phyloP scores from a whole-genome alignment of 2,113 vertebrate genomes.

The Turnix velox region DNA sequence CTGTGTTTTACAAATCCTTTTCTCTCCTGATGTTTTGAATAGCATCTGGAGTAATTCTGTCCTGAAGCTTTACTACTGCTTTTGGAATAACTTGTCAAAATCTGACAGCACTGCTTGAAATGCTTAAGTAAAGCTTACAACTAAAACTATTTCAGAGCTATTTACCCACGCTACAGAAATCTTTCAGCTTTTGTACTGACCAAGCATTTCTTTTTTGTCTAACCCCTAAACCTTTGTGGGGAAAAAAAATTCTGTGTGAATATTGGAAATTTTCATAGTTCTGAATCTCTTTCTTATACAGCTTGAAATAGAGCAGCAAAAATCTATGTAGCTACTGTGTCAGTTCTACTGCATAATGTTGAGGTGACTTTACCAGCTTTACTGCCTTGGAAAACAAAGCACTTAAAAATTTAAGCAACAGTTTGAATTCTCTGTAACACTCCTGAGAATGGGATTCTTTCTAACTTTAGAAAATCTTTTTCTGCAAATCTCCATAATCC shows the following conservation, averaged over 20 bases:
- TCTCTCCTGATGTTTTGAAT: background rate
- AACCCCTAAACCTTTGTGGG: background rate
- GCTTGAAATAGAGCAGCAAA: background rate
- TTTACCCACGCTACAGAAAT: background rate
- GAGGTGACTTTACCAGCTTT: background rate
- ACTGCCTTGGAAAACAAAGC: background rate
- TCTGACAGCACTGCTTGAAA: background rate
- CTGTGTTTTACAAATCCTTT: background rate
- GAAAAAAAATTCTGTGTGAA: background rate
- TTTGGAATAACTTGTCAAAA: constrained; percentile 15
- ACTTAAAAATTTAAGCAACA: background rate
- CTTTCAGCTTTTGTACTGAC: background rate
- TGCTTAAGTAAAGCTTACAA: background rate
- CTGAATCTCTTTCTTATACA: background rate
- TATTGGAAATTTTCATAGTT: background rate
- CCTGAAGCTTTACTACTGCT: background rate
- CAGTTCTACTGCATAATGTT: background rate
- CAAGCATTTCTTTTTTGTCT: background rate
- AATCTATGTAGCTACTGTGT: background rate
- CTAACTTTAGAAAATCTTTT: background rate
- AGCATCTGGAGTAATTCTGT: background rate
- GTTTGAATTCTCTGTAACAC: background rate
- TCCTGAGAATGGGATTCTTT: background rate
- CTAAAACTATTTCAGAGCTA: background rate
- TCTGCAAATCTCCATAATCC: background rate